Evolutionary conservation across 2,797 vertebrate species (phyloP), one percentile per base, ranked within the genome.

Genomic region (Poeciliopsis infans): DNA sequence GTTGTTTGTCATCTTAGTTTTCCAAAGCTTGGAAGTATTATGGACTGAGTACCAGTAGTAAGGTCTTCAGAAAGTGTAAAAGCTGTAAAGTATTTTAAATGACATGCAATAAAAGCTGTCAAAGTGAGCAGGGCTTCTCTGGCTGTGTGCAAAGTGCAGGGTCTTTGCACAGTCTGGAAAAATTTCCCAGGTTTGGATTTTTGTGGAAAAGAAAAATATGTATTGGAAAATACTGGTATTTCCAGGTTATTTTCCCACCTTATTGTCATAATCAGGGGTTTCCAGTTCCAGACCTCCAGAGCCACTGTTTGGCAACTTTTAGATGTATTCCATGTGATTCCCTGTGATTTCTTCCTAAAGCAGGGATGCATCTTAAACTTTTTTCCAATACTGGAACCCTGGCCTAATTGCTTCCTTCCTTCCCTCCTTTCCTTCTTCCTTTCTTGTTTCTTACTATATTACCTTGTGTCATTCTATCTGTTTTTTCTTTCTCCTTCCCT

Each of bases 1-100:
- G 83, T 70, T 74, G 77, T 79, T 46, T 77, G 80, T 79, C 46
- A 73, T 79, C 5, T 55, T 55, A 13, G 33, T 69, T 69, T 31
- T 68, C 10, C 64, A 39, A 16, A 45, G 25, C n/a, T 45, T 46
- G 25, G 25, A 28, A 28, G 41, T 70, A 45, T 11, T 12, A 25
- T 36, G 13, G 33, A 18, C 7, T 66, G 66, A n/a, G 25, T 45
- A 16, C 68, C 12, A 69, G 39, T n/a, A 41, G 13, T n/a, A 28
- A 36, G 31, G 31, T 33, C 31, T 64, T 33, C 20, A 66, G 3
- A 66, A 20, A 31, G n/a, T 59, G 0, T n/a, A 33, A 64, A 41
- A 68, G 36, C 23, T 20, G 2, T 7, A n/a, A 25, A 69, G 66
- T 25, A 43, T 25, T 69, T 43, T 39, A 2, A 64, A 15, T 16